Evolutionary conservation across 2,113 vertebrate species (phyloP).

Genomic region (Ramphastos sulfuratus): DNA sequence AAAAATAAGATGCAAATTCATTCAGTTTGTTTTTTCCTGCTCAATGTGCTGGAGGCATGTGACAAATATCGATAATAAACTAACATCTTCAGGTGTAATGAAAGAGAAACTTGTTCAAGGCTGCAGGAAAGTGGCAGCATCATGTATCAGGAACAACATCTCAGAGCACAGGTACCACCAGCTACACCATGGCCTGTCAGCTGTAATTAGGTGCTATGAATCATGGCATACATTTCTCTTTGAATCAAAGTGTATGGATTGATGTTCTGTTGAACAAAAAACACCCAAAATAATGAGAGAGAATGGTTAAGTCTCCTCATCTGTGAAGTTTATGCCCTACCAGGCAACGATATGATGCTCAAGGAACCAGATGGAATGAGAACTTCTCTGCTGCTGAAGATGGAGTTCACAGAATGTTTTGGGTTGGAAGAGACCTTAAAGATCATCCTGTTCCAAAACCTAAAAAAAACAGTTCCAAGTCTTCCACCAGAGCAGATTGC

Average conservation of each 20-base stretch:
- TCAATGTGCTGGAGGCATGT: background rate
- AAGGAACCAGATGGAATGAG: background rate
- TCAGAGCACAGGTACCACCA: background rate
- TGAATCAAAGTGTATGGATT: background rate
- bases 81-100: background rate
- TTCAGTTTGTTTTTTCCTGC: background rate
- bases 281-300: background rate
- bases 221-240: rapidly evolving
- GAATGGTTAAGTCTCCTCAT: rapidly evolving
- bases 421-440: too few relatives aligned
- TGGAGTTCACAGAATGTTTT: background rate
- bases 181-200: rapidly evolving
- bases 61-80: background rate
- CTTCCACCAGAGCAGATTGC: too few relatives aligned
- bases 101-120: background rate
- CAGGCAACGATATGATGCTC: rapidly evolving
- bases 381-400: background rate
- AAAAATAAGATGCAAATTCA: background rate
- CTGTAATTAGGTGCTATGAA: background rate
- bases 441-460: too few relatives aligned
- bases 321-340: rapidly evolving
- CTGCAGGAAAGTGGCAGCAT: background rate
- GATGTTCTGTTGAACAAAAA: background rate
- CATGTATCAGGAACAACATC: background rate
- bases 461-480: too few relatives aligned